Evolutionary conservation across 2,113 vertebrate species (phyloP), one percentile per base, ranked within the genome.

Genomic region (Quiscalus mexicanus): DNA sequence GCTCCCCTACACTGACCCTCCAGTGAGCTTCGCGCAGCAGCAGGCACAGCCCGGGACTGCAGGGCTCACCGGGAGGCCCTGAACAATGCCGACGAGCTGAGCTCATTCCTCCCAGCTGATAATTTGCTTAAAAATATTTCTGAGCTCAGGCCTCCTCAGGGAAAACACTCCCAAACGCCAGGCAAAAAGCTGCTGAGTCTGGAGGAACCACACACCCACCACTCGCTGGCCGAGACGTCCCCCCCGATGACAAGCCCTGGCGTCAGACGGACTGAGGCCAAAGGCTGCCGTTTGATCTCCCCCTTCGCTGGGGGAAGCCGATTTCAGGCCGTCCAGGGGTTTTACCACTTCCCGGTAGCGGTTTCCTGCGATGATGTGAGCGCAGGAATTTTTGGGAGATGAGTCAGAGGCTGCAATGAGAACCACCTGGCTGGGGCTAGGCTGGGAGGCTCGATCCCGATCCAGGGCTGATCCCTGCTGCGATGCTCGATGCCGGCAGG

Each of bases 291-390:
- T 79, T 73, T 93, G 49, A 91, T 67, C 87, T 70, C 75, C 56
- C 75, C 59, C 24, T 62, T 44, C 20, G 53, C 85, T 65, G 68
- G 60, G 33, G 55, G 39, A 93, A 92, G 87, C 27, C 3, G 3
- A 74, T 88, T 95, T 90, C 59, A 69, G 67, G 31, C 70, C 0
- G 0, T 39, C 21, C 31, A 16, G 22, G 45, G 82, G n/a, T 92
- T 79, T 89, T 53, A 92, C 88, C 84, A 94, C 69, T 96, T 96
- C 68, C 87, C 23, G 0, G 39, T 64, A 47, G 93, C 22, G 62
- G 77, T 96, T 96, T 96, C 90, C 93, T 96, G 95, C 81, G 37
- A 11, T n/a, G 73, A 85, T 58, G 64, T 22, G 49, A 92, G 71
- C 9, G 0, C 25, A 70, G 79, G 68, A 90, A 90, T 94, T 78